Evolutionary conservation across 2,888 invertebrate species (phyloP).

Genomic region (Lasioglossum zephyrum): DNA sequence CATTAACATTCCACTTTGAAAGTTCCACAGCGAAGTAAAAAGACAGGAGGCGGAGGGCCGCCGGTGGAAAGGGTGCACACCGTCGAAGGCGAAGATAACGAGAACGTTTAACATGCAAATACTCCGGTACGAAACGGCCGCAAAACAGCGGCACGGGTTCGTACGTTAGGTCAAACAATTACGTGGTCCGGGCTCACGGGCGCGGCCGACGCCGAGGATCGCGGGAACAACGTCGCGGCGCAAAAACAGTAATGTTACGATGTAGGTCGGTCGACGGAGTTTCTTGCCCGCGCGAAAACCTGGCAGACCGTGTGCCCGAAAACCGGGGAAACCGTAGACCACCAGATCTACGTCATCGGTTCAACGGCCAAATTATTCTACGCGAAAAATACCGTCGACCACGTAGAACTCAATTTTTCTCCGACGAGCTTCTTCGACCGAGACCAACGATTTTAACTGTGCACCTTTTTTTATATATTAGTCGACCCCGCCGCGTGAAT

Average conservation of each 20-base stretch:
- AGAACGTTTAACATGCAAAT: conserved; percentile 66
- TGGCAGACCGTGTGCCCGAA: neutral
- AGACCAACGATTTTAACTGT: neutral
- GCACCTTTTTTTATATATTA: neutral
- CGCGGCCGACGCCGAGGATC: conserved; percentile 33
- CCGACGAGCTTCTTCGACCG: neutral
- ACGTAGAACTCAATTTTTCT: neutral
- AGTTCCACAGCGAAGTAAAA: conserved; percentile 45
- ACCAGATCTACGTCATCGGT: conserved; percentile 1
- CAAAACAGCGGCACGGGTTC: conserved; percentile 38
- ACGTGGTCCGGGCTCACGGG: conserved; percentile 32
- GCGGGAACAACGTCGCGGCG: conserved; percentile 31
- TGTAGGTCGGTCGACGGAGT: conserved; percentile 34
- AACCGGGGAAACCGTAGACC: neutral
- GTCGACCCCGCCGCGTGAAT: neutral
- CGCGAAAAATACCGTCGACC: neutral
- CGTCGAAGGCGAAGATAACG: conserved; percentile 63
- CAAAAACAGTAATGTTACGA: conserved; percentile 53
- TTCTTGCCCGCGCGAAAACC: conserved; percentile 50
- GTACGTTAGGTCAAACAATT: conserved; percentile 50
- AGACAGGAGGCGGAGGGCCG: conserved; percentile 17
- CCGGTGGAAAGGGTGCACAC: conserved; percentile 9
- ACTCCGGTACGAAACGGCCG: conserved; percentile 36
- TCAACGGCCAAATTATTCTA: neutral
- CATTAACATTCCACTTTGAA: conserved; percentile 59